Evolutionary conservation across 2,888 invertebrate species (phyloP).

Genomic region (Eilema caniola): DNA sequence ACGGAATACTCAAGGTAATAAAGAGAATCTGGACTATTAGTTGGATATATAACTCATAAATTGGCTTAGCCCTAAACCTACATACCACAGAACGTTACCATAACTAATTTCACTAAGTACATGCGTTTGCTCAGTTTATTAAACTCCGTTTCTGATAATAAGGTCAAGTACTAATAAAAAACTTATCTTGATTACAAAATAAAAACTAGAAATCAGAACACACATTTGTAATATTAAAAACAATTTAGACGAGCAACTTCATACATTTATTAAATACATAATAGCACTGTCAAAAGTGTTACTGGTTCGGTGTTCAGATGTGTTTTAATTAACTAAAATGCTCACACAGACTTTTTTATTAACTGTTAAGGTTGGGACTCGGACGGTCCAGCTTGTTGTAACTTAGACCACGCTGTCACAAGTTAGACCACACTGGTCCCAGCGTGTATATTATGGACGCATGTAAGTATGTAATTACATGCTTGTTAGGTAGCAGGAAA

Average conservation of each 20-base stretch:
- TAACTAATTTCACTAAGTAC: neutral
- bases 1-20: no score
- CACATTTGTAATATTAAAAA: constrained; percentile 20
- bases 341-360: constrained; percentile 16
- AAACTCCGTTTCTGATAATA: neutral
- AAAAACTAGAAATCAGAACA: neutral
- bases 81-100: neutral
- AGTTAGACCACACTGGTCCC: no score
- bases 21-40: neutral
- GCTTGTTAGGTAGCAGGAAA: constrained; percentile 11
- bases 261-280: constrained; percentile 30
- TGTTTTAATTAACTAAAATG: constrained; percentile 20
- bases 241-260: constrained; percentile 18
- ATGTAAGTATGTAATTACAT: constrained; percentile 8
- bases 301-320: constrained; percentile 13
- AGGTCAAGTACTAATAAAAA: neutral
- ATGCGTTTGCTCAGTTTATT: neutral
- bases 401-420: no score
- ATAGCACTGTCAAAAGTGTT: constrained; percentile 49
- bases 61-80: neutral
- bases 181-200: constrained; percentile 8
- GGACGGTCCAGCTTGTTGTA: no score
- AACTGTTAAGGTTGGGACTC: neutral
- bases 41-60: neutral
- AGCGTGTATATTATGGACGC: constrained; percentile 3